Evolutionary conservation across 2,888 invertebrate genomes (phyloP).

Genomic region (Drosophila yooni): DNA sequence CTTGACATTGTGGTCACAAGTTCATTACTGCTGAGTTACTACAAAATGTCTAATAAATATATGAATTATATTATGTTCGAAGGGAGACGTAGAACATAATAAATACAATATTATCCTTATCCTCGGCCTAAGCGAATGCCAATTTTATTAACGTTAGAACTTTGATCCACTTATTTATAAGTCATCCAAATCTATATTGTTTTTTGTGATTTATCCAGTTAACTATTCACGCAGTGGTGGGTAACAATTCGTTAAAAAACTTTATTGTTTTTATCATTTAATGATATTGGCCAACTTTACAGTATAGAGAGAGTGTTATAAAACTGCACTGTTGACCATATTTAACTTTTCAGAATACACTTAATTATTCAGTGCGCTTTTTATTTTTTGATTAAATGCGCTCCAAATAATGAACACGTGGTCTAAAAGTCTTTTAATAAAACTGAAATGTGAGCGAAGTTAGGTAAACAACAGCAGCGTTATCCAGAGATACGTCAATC

Average conservation of each 20-base stretch:
- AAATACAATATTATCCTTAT: background rate
- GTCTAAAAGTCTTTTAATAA: constrained; percentile 54
- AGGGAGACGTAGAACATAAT: background rate
- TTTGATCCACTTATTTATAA: background rate
- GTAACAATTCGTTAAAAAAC: background rate
- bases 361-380: constrained; percentile 7
- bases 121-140: background rate
- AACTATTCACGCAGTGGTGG: no score
- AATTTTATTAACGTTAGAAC: background rate
- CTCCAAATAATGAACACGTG: background rate
- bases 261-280: background rate
- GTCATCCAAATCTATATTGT: background rate
- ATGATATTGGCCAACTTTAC: background rate
- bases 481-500: constrained; percentile 55
- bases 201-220: background rate
- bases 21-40: background rate
- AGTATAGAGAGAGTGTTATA: background rate
- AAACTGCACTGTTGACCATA: background rate
- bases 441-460: constrained; percentile 10
- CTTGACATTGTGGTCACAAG: constrained; percentile 22
- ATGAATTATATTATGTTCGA: background rate
- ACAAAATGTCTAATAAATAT: background rate
- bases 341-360: background rate
- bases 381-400: background rate
- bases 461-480: constrained; percentile 19